Base-by-base conservation (phyloP, 1,140 invertebrate genomes). In the Caenorhabditis latens region DNA sequence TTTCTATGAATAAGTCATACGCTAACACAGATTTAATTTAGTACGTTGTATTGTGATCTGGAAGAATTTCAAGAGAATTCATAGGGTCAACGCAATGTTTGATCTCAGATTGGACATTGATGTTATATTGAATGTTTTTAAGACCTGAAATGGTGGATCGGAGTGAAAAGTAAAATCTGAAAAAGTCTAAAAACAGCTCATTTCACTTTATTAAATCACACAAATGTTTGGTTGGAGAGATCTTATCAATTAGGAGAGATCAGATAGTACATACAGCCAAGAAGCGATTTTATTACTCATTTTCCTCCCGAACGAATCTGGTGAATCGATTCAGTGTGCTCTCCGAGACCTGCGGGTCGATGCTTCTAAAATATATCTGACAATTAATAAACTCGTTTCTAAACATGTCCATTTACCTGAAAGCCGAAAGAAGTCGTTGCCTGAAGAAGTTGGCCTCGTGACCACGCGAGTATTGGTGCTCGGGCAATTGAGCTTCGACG, bases 381-480 rank as follows among this genome's bases (percentile, higher is more conserved):
- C 19, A 0, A 5, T 50, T 79, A 53, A 53, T 71, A 4, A 53
- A 11, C 5, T 11, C 8, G 43, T 24, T 14, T 79, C 5, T 13
- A 21, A 50, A 24, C 46, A n/a, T 1, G 24, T 13, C 43, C 32
- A 32, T 4, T 46, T 43, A 79, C 71, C 71, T 79, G 46, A 79
- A 79, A 13, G 71, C 71, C n/a, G 71, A 79, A n/a, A 79, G 71
- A 79, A 79, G 71, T 50, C 71, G 71, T 42, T 79, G 71, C 7
- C 71, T 46, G 14, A 79, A 79, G 71, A 24, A 79, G 71, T 79
- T 79, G 0, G 71, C 71, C 71, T 79, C 71, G 46, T 79, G 71
- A 79, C 71, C 71, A 24, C 71, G 71, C n/a, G 71, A 79, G 46
- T 79, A 79, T 79, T 79, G 71, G 71, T 79, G 71, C 71, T 79